Evolutionary conservation across 1,140 invertebrate genomes (phyloP).

Genomic region (Cecropterus lyciades): DNA sequence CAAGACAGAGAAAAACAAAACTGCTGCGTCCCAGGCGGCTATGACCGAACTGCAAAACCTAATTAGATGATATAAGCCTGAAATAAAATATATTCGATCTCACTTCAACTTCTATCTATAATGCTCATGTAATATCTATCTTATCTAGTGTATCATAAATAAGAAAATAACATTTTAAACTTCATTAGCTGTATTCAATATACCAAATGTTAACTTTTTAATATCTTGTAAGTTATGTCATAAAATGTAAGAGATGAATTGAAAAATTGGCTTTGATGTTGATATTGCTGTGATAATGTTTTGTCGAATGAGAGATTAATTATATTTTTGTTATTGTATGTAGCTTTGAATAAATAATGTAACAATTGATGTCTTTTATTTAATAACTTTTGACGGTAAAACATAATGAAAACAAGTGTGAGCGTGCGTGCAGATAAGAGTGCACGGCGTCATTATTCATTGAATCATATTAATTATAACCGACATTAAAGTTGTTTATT

Average conservation of each 20-base stretch:
- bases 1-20: slow-evolving; percentile 72
- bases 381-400: too few relatives aligned
- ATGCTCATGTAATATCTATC: slow-evolving; percentile 34
- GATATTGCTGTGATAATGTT: slow-evolving; percentile 30
- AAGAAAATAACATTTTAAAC: neutral
- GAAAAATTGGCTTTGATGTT: slow-evolving; percentile 27
- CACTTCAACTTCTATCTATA: slow-evolving; percentile 44
- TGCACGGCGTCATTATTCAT: too few relatives aligned
- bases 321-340: slow-evolving; percentile 27
- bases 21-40: slow-evolving; percentile 61
- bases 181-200: slow-evolving; percentile 9
- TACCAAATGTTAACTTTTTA: slow-evolving; percentile 38
- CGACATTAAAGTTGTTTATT: too few relatives aligned
- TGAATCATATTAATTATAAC: too few relatives aligned
- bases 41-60: slow-evolving; percentile 68
- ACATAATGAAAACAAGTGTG: too few relatives aligned
- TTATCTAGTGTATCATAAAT: neutral
- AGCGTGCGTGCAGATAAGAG: too few relatives aligned
- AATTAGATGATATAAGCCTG: slow-evolving; percentile 64
- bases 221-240: slow-evolving; percentile 28
- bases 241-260: slow-evolving; percentile 15
- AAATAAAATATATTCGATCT: slow-evolving; percentile 44
- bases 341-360: slow-evolving; percentile 27
- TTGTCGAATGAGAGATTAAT: slow-evolving; percentile 28
- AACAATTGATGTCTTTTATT: too few relatives aligned